These are phyloP conservation scores for Pterostichus madidus DNA, from an alignment of 2,888 invertebrate species.

Conservation along the genomic window DNA sequence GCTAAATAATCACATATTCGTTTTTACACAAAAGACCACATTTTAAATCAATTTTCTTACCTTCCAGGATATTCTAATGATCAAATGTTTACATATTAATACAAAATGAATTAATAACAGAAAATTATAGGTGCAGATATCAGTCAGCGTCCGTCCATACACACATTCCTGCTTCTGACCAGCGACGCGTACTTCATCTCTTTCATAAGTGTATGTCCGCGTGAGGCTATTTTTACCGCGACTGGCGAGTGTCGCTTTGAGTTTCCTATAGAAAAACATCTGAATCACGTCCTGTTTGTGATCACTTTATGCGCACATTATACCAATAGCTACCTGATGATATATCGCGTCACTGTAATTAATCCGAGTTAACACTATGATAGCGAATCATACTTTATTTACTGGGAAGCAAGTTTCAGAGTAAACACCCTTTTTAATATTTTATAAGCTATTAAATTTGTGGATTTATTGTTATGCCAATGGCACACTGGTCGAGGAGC, in stretches of 20 bases:
- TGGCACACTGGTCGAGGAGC: no score
- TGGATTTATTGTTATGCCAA: no score
- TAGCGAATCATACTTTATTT: no score
- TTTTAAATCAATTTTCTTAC: conserved; percentile 2
- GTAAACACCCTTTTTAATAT: no score
- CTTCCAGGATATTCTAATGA: neutral
- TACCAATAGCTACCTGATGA: neutral
- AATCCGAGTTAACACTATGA: neutral
- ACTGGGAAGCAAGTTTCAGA: neutral
- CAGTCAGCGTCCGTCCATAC: neutral
- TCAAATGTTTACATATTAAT: conserved; percentile 7
- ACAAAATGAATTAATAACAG: conserved; percentile 23
- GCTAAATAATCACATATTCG: no score
- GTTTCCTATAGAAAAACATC: conserved; percentile 60
- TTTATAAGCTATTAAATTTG: no score
- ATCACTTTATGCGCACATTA: conserved; percentile 1
- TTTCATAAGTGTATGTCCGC: conserved; percentile 25
- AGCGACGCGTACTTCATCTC: neutral
- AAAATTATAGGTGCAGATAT: conserved; percentile 13
- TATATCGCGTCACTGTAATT: conserved; percentile 35
- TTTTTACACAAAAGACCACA: neutral
- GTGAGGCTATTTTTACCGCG: conserved; percentile 8
- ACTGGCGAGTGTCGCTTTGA: conserved; percentile 24
- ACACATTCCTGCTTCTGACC: conserved; percentile 21
- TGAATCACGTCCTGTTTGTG: conserved; percentile 59